Evolutionary conservation across 2,888 invertebrate genomes (phyloP).

Genomic region (Aphodius granarius): DNA sequence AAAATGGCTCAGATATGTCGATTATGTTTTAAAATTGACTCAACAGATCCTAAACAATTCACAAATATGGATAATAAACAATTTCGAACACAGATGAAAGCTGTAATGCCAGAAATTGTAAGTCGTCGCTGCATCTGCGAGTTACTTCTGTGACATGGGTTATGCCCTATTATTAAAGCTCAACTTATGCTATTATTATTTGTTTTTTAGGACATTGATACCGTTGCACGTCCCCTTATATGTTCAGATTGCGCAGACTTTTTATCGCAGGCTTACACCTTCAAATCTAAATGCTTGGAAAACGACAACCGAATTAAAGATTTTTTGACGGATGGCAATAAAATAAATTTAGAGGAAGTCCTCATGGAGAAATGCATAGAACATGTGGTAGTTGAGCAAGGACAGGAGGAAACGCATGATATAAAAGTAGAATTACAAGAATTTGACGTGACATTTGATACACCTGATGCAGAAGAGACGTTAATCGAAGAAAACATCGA

Average conservation of each 20-base stretch:
- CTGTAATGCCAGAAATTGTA: slow-evolving; percentile 21
- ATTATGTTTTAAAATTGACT: slow-evolving; percentile 1
- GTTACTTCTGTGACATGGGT: too few relatives aligned
- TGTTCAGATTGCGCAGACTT: slow-evolving; percentile 14
- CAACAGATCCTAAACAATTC: neutral
- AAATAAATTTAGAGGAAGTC: neutral
- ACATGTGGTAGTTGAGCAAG: too few relatives aligned
- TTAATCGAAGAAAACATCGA: too few relatives aligned
- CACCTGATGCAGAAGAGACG: neutral
- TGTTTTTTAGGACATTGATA: slow-evolving; percentile 11
- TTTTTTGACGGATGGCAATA: neutral
- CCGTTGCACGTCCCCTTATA: neutral
- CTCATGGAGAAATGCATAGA: too few relatives aligned
- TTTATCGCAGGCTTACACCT: slow-evolving; percentile 11
- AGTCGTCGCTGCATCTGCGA: too few relatives aligned
- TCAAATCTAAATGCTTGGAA: slow-evolving; percentile 14
- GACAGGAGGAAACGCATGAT: slow-evolving; percentile 2
- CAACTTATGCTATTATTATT: neutral
- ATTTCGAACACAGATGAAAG: neutral
- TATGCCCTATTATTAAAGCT: too few relatives aligned
- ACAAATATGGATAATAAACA: neutral
- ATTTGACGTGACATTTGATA: neutral
- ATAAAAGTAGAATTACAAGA: neutral
- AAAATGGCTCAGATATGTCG: slow-evolving; percentile 11
- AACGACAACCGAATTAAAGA: slow-evolving; percentile 8